Evolutionary conservation across 2,113 vertebrate species (phyloP), one percentile per base, ranked within the genome.

Genomic region (Eulemur rufifrons): DNA sequence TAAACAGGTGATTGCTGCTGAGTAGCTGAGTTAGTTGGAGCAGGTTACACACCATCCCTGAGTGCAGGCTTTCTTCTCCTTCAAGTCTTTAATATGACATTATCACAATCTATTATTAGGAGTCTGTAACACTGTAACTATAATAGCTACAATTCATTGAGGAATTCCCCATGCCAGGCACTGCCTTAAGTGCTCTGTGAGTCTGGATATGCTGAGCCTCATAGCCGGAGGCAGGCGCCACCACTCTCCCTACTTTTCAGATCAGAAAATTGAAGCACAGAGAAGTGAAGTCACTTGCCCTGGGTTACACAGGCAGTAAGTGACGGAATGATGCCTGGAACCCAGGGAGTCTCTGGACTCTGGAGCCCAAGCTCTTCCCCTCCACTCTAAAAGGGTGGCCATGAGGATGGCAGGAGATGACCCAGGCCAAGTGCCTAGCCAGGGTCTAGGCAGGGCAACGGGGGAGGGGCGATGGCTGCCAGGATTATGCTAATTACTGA

Each of bases 401-500:
- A 3, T 2, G 17, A 71, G 32, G 74, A 14, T 4, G 20, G 42
- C 10, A 34, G 8, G 7, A 37, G 73, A 42, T 3, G 5, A 32
- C 10, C 13, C 1, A 1, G 59, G 74, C 47, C 10, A 11, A 0
- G 14, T n/a, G 56, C 25, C 8, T 27, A 34, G 18, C 17, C 25
- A 39, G 84, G 20, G 45, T 1, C 32, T 10, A 8, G 2, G 2
- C 9, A 23, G 18, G 27, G 52, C 17, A 13, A 29, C 5, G 18
- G 4, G 27, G 2, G 27, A 8, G 27, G 3, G 21, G 10, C 11
- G 7, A 27, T 0, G 6, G 29, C 83, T 20, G 8, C 6, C 10
- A 8, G 14, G 1, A 14, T 85, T 5, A 71, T 14, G 23, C 0
- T 14, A 2, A 15, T 69, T 2, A 86, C 14, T 0, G 1, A 0